Base-by-base conservation (phyloP, 2,888 invertebrate species). In the Frankliniella intonsa region DNA sequence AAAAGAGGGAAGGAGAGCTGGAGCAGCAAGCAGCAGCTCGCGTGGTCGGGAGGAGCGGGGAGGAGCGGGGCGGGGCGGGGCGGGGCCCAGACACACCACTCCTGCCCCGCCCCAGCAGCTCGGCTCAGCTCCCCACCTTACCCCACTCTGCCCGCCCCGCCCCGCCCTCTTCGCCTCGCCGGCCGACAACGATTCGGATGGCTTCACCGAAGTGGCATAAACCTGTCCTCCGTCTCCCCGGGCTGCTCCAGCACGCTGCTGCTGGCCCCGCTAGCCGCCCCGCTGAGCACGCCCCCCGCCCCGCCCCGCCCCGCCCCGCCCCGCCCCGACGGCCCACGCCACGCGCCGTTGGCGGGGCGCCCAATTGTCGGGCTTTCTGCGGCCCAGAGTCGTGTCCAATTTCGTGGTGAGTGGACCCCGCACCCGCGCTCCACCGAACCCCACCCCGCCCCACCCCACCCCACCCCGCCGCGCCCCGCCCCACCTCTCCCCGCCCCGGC, bases 371-470 rank as follows among this genome's bases (percentile, higher is more conserved):
- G 69, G 69, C 69, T 25, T 25, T 25, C 69, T 22, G 69, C 25
- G 69, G 69, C 69, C 69, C 69, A 10, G 69, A 76, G 69, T 76
- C 69, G 69, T 76, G 69, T 76, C 69, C 69, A 76, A 76, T 76
- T 76, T 76, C 69, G 69, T 76, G 69, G 69, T 25, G 69, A 76
- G 69, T 76, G 69, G 69, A 25, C 11, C 69, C 69, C 69, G 22
- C 25, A 22, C 69, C 22, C 69, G 11, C 69, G n/a, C 22, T 7
- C 5, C 69, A 11, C 3, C 69, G 5, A 17, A 19, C 55, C 55
- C 55, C 55, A 3, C 22, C 22, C 69, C 65, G 22, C 12, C 69
- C 69, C 69, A 7, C 25, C 22, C 25, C 69, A 22, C 69, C 69
- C 25, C 10, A 25, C 62, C 62, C 62, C 17, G 17, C 17, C 38